phyloP scores from a whole-genome alignment of 2,888 invertebrate genomes.

The Orchesella flavescens region DNA sequence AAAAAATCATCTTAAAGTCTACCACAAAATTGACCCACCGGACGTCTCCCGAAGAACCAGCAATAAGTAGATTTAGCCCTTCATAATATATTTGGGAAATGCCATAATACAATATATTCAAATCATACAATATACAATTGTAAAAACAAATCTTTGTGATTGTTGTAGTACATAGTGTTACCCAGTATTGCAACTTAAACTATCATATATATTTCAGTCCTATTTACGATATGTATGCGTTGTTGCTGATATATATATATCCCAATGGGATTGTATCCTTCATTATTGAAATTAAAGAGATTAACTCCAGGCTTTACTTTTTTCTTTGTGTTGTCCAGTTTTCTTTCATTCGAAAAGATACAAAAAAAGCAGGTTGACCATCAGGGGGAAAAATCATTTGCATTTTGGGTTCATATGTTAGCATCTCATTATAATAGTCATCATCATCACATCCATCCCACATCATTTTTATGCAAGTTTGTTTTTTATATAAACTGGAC shows the following conservation, averaged over 20 bases:
- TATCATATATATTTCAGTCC: constrained; percentile 30
- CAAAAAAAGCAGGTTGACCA: too few relatives aligned
- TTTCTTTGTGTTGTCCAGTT: constrained; percentile 31
- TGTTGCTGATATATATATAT: constrained; percentile 11
- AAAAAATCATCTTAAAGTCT: constrained; percentile 71
- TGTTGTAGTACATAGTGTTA: constrained; percentile 34
- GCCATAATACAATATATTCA: not conserved
- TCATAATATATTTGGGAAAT: not conserved
- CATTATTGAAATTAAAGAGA: constrained; percentile 40
- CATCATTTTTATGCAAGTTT: too few relatives aligned
- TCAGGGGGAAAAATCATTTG: not conserved
- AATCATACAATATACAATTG: constrained; percentile 3
- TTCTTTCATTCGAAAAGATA: constrained; percentile 10
- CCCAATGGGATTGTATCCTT: not conserved
- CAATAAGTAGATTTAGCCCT: constrained; percentile 33
- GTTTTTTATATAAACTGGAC: too few relatives aligned
- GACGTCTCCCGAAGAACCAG: constrained; percentile 52
- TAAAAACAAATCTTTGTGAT: not conserved
- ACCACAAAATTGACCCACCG: constrained; percentile 71
- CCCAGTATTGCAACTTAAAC: constrained; percentile 14
- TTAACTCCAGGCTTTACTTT: constrained; percentile 17
- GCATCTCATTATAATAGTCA: too few relatives aligned
- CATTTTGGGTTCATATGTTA: not conserved
- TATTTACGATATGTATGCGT: constrained; percentile 25
- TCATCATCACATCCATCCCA: too few relatives aligned